phyloP scores from a whole-genome alignment of 2,113 vertebrate genomes.

The Syrmaticus mikado region DNA sequence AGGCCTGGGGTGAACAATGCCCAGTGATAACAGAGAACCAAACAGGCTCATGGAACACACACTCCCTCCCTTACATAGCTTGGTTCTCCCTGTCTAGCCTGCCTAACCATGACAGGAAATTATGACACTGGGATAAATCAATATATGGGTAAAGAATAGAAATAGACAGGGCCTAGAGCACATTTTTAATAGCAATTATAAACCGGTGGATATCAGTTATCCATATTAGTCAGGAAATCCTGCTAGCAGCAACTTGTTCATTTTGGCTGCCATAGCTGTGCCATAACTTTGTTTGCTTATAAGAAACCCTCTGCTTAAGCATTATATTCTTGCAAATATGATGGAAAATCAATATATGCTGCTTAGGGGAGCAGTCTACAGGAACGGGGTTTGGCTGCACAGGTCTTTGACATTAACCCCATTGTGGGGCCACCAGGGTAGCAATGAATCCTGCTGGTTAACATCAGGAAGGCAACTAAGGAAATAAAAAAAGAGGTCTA shows the following conservation, averaged over 20 bases:
- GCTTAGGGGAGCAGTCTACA: not conserved
- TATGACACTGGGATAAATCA: not conserved
- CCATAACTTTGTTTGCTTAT: not conserved
- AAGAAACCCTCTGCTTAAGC: not conserved
- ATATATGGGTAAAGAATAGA: not conserved
- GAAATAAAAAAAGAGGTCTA: not conserved
- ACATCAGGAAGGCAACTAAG: not conserved
- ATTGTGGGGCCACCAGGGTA: not conserved
- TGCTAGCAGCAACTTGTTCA: slow-evolving; percentile 2
- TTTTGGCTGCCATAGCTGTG: not conserved
- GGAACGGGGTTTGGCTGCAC: not conserved
- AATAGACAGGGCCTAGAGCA: not conserved
- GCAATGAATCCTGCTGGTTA: not conserved
- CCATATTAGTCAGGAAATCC: not conserved
- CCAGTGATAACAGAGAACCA: not conserved
- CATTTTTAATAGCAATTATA: not conserved
- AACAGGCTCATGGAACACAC: not conserved
- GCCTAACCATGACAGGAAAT: not conserved
- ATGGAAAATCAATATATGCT: not conserved
- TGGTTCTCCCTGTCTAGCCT: not conserved
- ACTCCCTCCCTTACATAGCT: not conserved
- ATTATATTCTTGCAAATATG: not conserved
- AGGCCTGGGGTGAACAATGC: not conserved
- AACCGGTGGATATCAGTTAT: not conserved
- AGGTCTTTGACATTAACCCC: not conserved